Percentiles rank a stretch among this genome's conserved stretches.
These are phyloP conservation scores for Pseudococcus jackbeardsleyi DNA, from an alignment of 2,888 invertebrate genomes.

Conservation along the genomic window DNA sequence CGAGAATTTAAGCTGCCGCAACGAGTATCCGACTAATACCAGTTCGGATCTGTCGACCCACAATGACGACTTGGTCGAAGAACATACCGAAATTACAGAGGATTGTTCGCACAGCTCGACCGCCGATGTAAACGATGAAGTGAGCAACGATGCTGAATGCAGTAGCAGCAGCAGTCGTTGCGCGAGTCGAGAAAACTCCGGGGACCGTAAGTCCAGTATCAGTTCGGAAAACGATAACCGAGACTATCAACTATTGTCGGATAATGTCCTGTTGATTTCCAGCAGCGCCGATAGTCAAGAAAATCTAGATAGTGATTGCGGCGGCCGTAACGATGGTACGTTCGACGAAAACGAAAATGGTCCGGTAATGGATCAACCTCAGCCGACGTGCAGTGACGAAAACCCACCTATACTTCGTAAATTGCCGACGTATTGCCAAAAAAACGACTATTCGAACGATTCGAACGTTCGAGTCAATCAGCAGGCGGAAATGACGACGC, in stretches of 20 bases:
- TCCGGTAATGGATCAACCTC: no score
- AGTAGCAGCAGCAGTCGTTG: no score
- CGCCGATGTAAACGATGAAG: slow-evolving; percentile 9
- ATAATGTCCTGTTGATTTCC: slow-evolving; percentile 14
- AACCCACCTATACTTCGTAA: not conserved
- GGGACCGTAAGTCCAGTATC: not conserved
- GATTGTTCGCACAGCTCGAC: slow-evolving; percentile 16
- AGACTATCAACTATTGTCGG: slow-evolving; percentile 9
- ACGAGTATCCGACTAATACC: not conserved
- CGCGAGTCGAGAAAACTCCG: slow-evolving; percentile 3
- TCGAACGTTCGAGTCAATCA: not conserved
- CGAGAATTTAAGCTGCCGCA: slow-evolving; percentile 67
- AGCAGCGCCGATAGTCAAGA: slow-evolving; percentile 31
- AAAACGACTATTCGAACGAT: not conserved
- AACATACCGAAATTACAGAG: slow-evolving; percentile 42
- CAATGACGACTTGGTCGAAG: slow-evolving; percentile 67
- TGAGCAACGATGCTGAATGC: not conserved
- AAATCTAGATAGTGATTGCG: not conserved
- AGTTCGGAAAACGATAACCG: slow-evolving; percentile 29
- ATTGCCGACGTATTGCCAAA: not conserved
- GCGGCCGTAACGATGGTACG: not conserved
- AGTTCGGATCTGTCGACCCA: not conserved
- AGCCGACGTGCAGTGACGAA: no score
- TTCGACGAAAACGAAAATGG: slow-evolving; percentile 10
- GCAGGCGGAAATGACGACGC: no score